A percentile compares a stretch with the other conserved stretches of the same genome.
These are phyloP conservation scores for Coregonus suidteri DNA, from an alignment of 2,797 vertebrate genomes.

Conservation along the genomic window DNA sequence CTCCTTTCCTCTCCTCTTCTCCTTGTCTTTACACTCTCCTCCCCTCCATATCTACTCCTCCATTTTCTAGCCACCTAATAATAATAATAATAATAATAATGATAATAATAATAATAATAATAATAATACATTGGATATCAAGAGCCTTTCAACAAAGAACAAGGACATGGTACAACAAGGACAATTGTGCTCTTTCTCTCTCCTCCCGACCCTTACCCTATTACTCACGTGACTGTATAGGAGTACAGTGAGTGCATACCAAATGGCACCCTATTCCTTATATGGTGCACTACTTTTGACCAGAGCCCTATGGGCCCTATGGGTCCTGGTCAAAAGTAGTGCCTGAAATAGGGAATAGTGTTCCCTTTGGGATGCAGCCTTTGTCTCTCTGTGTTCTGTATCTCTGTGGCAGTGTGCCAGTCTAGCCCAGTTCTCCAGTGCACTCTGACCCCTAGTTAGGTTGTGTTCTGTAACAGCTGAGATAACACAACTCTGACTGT, in stretches of 20 bases:
- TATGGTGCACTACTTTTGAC: not conserved
- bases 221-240: not conserved
- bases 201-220: not conserved
- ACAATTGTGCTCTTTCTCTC: not conserved
- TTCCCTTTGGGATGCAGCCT: not conserved
- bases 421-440: conserved; percentile 56
- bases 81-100: not conserved
- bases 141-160: not conserved
- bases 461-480: not conserved
- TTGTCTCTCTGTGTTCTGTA: conserved; percentile 4
- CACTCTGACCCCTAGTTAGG: conserved; percentile 44
- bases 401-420: conserved; percentile 9
- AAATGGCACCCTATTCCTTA: too few species aligned
- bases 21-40: not conserved
- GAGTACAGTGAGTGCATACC: too few species aligned
- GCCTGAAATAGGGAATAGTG: not conserved
- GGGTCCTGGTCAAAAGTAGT: not conserved
- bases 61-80: not conserved
- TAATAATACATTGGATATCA: not conserved
- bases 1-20: not conserved
- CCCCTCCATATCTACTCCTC: not conserved
- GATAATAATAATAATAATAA: not conserved
- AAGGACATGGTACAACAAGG: too few species aligned
- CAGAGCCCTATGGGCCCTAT: not conserved
- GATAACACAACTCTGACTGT: conserved; percentile 25